Conservation (phyloP, 2,113 vertebrate genomes). For the Phylloscopus whistleri region DNA sequence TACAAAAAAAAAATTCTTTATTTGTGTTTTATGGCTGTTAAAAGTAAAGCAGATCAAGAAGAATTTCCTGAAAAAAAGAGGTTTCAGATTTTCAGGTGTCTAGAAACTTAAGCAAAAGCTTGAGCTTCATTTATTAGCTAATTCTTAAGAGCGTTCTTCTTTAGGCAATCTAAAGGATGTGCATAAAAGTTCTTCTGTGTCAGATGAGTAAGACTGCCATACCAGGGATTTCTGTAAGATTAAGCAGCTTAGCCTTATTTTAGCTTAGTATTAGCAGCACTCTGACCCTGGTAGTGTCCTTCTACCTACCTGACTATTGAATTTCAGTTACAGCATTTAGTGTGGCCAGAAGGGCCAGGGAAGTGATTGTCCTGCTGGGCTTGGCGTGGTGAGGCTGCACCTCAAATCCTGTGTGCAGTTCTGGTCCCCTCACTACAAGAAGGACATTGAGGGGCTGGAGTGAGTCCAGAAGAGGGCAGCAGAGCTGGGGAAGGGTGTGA, state of each 20-base stretch:
- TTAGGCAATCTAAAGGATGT: background rate
- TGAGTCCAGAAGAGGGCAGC: accelerated
- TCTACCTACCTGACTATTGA: background rate
- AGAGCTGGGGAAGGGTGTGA: background rate
- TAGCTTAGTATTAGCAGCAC: background rate
- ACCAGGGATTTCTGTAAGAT: background rate
- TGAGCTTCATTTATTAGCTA: background rate
- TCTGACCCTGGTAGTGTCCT: background rate
- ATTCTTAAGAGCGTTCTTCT: background rate
- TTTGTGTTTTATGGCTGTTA: background rate
- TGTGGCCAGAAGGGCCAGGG: background rate
- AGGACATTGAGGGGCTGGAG: background rate
- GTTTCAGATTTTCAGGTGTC: background rate
- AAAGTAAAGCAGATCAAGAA: background rate
- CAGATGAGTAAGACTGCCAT: background rate
- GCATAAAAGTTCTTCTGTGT: background rate
- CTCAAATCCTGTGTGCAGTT: background rate
- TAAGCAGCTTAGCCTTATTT: background rate
- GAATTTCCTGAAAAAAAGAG: background rate
- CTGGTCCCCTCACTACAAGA: background rate
- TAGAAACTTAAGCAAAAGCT: background rate
- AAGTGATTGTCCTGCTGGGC: background rate
- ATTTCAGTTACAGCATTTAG: background rate
- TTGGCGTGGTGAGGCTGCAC: background rate
- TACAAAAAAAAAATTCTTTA: background rate